A percentile compares a stretch with the other conserved stretches of the same genome.
phyloP scores from a whole-genome alignment of 2,113 vertebrate species.

The Suncus etruscus region DNA sequence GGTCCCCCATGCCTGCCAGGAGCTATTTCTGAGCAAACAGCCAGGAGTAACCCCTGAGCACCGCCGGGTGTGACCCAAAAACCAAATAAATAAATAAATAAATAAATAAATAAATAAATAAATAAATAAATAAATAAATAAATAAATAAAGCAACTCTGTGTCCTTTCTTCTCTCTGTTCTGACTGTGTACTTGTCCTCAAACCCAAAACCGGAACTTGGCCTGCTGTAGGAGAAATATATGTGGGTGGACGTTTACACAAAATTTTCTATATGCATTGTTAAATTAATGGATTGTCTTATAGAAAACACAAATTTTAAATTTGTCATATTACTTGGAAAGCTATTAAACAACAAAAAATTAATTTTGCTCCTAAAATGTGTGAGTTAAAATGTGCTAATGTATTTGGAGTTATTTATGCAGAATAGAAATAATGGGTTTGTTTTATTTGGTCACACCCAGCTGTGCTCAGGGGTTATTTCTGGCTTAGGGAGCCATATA shows the following conservation, averaged over 20 bases:
- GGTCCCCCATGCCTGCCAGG: no score
- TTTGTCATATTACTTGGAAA: slow-evolving; percentile 67
- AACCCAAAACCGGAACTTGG: slow-evolving; percentile 9
- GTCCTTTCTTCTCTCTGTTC: neutral
- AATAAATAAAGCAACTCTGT: neutral
- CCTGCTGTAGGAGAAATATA: neutral
- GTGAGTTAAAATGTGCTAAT: slow-evolving; percentile 73
- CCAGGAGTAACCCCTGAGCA: no score
- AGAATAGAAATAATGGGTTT: no score
- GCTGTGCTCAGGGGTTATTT: no score
- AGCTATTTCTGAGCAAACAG: no score
- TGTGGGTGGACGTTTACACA: slow-evolving; percentile 2
- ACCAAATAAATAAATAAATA: no score
- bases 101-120: no score
- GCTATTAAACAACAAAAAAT: slow-evolving; percentile 70
- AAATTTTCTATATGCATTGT: slow-evolving; percentile 44
- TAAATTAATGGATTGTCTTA: slow-evolving; percentile 60
- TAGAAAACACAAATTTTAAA: slow-evolving; percentile 54
- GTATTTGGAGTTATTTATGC: neutral
- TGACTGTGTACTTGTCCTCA: neutral
- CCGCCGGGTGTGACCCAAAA: no score
- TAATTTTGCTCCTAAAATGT: slow-evolving; percentile 59
- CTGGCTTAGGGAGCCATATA: no score
- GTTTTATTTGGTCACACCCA: no score
- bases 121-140: no score